These are phyloP conservation scores for Macquaria ambigua DNA, from an alignment of 2,113 vertebrate species.

Conservation along the genomic window DNA sequence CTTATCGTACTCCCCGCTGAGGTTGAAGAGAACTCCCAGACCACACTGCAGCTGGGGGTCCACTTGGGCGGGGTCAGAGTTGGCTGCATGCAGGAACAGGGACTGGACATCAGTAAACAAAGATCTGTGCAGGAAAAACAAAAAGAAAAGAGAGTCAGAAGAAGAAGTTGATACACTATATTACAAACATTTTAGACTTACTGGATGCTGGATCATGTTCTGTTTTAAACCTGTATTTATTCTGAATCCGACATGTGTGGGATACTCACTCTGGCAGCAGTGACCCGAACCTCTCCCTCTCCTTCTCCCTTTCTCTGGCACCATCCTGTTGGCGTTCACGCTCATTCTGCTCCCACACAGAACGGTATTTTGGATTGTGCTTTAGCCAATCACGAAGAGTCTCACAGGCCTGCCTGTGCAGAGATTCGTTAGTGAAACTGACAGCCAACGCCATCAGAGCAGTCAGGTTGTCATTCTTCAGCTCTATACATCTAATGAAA, in stretches of 20 bases:
- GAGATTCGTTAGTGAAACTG: slow-evolving; percentile 97
- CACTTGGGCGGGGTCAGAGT: slow-evolving; percentile 88
- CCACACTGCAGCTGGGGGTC: slow-evolving; percentile 98
- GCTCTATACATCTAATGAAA: slow-evolving; percentile 90
- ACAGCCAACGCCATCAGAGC: slow-evolving; percentile 97
- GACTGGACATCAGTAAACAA: slow-evolving; percentile 94
- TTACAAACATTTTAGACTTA: not conserved
- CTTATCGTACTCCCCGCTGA: slow-evolving; percentile 97
- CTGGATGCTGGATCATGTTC: not conserved
- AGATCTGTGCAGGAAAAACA: slow-evolving; percentile 80
- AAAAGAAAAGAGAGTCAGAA: not conserved
- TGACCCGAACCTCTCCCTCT: slow-evolving; percentile 89
- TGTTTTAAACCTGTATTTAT: not conserved
- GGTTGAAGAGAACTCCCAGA: slow-evolving; percentile 97
- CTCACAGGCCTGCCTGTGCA: slow-evolving; percentile 98
- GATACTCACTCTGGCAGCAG: slow-evolving; percentile 94
- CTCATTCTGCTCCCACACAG: slow-evolving; percentile 86
- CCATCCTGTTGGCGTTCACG: slow-evolving; percentile 54
- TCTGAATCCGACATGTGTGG: not conserved
- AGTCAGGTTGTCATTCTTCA: slow-evolving; percentile 94
- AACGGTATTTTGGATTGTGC: slow-evolving; percentile 90
- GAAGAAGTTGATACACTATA: not conserved
- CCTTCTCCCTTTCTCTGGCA: slow-evolving; percentile 78
- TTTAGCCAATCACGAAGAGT: slow-evolving; percentile 94
- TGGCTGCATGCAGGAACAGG: slow-evolving; percentile 93